Evolutionary conservation across 2,797 vertebrate genomes (phyloP), one percentile per base, ranked within the genome.

Genomic region (Hippocampus kuda): DNA sequence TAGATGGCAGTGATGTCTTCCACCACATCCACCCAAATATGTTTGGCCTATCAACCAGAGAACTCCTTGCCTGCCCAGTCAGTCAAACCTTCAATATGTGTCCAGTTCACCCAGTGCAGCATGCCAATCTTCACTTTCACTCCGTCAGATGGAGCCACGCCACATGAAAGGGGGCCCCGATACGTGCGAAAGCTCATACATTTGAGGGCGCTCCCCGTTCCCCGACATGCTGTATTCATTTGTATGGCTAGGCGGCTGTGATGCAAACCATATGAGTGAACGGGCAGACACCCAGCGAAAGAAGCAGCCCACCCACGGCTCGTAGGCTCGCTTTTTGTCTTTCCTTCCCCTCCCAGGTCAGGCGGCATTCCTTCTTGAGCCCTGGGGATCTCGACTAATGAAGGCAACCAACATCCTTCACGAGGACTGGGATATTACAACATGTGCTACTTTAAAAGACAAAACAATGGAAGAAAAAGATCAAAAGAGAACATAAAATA

Each of bases 191-290:
- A 80, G 59, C 77, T 80, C 72, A 72, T 72, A 75, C 74, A 74
- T 73, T 70, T 65, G 77, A 59, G 62, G 72, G 53, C 66, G 70
- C 71, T 75, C 73, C 71, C 72, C 51, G 72, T 71, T 81, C 68
- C 73, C 71, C 63, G 64, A 66, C 84, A 85, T 80, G 75, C 74
- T 83, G 80, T 62, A 85, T 77, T 84, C 78, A 85, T 88, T 84
- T 85, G 82, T 77, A 82, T 79, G 78, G 79, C 80, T 82, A 59
- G 15, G 71, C 74, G 68, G 73, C 66, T 66, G 64, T 88, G 87
- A 89, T 89, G 75, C 80, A 88, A 91, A 90, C 85, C 88, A 89
- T 88, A 88, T 90, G 90, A 86, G 74, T 72, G 72, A 78, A 85
- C 83, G 79, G 81, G 75, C 81, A 83, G 79, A 88, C 81, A 80